Evolutionary conservation across 2,113 vertebrate species (phyloP), one percentile per base, ranked within the genome.

Genomic region (Sprattus sprattus): DNA sequence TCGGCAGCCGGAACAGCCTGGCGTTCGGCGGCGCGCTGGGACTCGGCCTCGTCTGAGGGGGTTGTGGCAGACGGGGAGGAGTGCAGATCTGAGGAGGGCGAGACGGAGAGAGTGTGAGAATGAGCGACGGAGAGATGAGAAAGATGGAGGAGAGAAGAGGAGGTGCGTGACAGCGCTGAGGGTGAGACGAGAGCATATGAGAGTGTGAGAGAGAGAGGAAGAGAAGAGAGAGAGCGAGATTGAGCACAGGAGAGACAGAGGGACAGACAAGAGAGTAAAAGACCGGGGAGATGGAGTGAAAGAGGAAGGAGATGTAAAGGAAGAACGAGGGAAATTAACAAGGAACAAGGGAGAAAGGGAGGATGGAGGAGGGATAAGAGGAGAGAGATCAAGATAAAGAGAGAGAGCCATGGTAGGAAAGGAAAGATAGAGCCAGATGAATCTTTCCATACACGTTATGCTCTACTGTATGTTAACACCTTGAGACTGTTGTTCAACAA

Each of bases 31-130:
- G 89, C 6, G 45, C 88, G 39, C 47, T 96, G 95, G 47, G 94
- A 91, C 93, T 96, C 98, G 89, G 93, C 94, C 88, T 93, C 95
- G 90, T 94, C 95, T 7, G 90, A n/a, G 84, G 93, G 90, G 81
- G 85, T 87, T 44, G 86, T 67, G 7, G 89, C 75, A 86, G 92
- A 94, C 92, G 93, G 54, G 20, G 95, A 91, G 15, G 91, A 45
- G 0, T 94, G 92, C 45, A 94, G 90, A 91, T 97, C 98, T 99
- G 91, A 85, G 88, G 88, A 71, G 25, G 28, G 64, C 32, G 25
- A 32, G 28, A 32, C 7, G 54, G 25, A 71, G 64, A 25, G 39
- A 39, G 39, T 39, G 39, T 39, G 39, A 39, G 39, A 39, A 39
- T 39, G 39, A 39, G 39, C 39, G 39, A 39, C 1, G 39, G 64